Evolutionary conservation across 2,797 vertebrate species (phyloP).

Genomic region (Glossophaga mutica): DNA sequence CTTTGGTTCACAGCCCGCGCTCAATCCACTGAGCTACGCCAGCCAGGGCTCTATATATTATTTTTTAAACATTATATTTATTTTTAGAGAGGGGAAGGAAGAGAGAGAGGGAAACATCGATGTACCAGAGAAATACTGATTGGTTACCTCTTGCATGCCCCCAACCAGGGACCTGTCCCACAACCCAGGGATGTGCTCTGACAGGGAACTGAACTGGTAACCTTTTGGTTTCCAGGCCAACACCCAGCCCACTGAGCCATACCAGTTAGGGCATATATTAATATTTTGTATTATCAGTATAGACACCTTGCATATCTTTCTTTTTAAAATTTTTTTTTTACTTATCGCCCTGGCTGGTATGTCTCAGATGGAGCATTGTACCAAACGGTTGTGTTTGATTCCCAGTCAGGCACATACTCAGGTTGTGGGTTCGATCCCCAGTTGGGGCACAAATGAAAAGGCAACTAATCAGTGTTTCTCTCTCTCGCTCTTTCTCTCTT

Average conservation of each 20-base stretch:
- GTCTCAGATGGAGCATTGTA: not conserved
- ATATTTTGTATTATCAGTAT: not conserved
- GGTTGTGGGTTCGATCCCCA: not conserved
- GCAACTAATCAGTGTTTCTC: not conserved
- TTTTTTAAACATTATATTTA: not conserved
- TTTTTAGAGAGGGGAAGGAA: not conserved
- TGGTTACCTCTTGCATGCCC: not conserved
- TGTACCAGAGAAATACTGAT: not conserved
- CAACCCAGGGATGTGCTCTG: not conserved
- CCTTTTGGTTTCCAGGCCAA: not conserved
- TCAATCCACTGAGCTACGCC: too few species aligned
- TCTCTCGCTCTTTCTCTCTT: not conserved
- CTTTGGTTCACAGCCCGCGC: too few species aligned
- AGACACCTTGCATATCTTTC: not conserved
- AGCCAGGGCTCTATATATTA: too few species aligned
- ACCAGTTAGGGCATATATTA: not conserved
- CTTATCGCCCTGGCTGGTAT: not conserved
- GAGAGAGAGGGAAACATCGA: not conserved
- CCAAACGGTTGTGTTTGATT: not conserved
- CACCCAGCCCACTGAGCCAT: not conserved
- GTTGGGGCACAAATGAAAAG: not conserved
- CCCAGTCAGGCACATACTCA: not conserved
- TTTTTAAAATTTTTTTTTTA: not conserved
- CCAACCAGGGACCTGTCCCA: not conserved
- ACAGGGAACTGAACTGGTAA: not conserved